Conservation (phyloP, 2,797 vertebrate genomes). For the Ispidina picta region DNA sequence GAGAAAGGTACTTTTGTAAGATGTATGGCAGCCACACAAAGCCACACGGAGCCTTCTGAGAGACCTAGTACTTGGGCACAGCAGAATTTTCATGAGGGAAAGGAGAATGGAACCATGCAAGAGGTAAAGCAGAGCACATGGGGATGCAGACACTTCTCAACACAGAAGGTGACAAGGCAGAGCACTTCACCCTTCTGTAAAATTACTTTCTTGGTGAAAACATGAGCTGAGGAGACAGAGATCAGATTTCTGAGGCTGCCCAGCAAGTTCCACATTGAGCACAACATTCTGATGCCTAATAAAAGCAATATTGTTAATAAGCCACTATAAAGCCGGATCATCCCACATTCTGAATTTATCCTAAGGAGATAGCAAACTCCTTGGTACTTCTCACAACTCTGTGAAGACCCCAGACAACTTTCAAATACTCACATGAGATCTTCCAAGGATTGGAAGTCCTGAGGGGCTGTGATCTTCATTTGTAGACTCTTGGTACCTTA, state of each 20-base stretch:
- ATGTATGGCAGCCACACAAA: neutral
- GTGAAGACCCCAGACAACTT: neutral
- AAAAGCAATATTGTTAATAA: neutral
- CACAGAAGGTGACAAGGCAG: neutral
- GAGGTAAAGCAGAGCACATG: neutral
- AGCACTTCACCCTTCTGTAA: neutral
- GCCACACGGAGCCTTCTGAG: neutral
- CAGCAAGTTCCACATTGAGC: neutral
- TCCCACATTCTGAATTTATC: neutral
- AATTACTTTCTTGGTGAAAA: neutral
- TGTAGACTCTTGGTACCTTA: conserved; percentile 86
- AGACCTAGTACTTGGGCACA: too few species aligned
- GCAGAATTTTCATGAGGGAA: neutral
- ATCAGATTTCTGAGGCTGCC: neutral
- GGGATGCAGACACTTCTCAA: neutral
- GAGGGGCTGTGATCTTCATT: conserved; percentile 84
- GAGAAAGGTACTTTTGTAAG: neutral
- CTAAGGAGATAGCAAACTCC: neutral
- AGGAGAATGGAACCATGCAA: neutral
- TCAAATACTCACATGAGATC: conserved; percentile 87
- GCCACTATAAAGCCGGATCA: neutral
- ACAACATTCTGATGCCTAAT: neutral
- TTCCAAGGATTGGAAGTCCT: conserved; percentile 85
- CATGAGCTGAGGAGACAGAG: neutral
- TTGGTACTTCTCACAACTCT: neutral